Percentiles rank a stretch among this genome's conserved stretches.
These are phyloP conservation scores for Odocoileus virginianus DNA, from an alignment of 2,113 vertebrate species.

Conservation along the genomic window DNA sequence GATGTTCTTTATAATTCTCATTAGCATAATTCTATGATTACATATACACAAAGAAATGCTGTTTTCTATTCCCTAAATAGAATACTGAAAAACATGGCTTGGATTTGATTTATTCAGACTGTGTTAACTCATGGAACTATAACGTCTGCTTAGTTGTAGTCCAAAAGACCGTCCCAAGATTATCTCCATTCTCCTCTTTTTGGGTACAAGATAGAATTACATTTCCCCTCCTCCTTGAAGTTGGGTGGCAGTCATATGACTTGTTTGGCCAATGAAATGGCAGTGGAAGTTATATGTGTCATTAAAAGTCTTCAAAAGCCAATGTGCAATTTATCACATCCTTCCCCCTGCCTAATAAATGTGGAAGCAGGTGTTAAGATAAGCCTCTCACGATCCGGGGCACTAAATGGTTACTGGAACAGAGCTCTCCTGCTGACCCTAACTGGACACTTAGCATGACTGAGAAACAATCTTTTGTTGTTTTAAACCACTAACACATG, in stretches of 20 bases:
- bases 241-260: background rate
- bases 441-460: background rate
- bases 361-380: background rate
- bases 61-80: conserved; percentile 6
- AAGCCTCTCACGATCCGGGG: background rate
- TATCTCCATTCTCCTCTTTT: background rate
- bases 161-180: background rate
- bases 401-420: background rate
- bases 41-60: conserved; percentile 3
- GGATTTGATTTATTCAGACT: background rate
- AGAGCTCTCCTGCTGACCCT: background rate
- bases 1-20: conserved; percentile 44
- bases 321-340: background rate
- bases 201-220: background rate
- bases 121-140: background rate
- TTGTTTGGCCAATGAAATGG: conserved; percentile 18
- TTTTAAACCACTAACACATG: background rate
- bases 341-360: background rate
- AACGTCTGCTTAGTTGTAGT: background rate
- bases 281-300: background rate
- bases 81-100: conserved; percentile 13
- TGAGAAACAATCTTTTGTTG: background rate
- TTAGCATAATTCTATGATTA: conserved; percentile 52
- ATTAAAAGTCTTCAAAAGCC: background rate
- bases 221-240: background rate